Conservation (phyloP, 2,888 invertebrate genomes). For the Drosophila merina region DNA sequence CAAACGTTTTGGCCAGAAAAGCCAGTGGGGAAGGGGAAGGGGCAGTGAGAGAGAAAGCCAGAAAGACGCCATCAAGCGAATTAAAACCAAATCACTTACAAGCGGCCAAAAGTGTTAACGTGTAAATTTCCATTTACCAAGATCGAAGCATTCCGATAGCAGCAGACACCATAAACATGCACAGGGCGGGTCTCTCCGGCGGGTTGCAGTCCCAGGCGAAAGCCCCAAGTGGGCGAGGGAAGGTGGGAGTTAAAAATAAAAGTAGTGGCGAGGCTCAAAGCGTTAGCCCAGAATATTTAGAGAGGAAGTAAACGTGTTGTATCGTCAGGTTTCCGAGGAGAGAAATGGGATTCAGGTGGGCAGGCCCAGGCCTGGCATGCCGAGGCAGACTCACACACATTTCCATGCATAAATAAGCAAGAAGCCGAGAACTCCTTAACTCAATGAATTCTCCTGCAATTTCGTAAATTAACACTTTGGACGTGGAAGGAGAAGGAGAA, state of each 20-base stretch:
- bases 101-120: slow-evolving; percentile 82
- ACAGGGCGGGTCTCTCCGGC: slow-evolving; percentile 34
- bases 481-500: slow-evolving; percentile 23
- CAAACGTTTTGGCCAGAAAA: slow-evolving; percentile 29
- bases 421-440: slow-evolving; percentile 68
- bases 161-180: slow-evolving; percentile 64
- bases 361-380: neutral
- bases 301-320: slow-evolving; percentile 54
- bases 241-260: slow-evolving; percentile 33
- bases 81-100: slow-evolving; percentile 80
- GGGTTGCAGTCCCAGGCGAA: neutral
- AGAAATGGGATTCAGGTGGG: neutral
- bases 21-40: neutral
- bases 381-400: slow-evolving; percentile 46
- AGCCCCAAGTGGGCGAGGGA: slow-evolving; percentile 50
- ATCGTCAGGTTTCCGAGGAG: neutral
- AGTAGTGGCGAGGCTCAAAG: slow-evolving; percentile 55
- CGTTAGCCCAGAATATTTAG: slow-evolving; percentile 55
- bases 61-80: slow-evolving; percentile 77
- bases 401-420: slow-evolving; percentile 75
- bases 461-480: slow-evolving; percentile 78
- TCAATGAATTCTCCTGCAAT: slow-evolving; percentile 78
- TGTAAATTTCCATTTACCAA: slow-evolving; percentile 82
- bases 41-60: slow-evolving; percentile 40
- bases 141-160: slow-evolving; percentile 62